Conservation (phyloP, 2,113 vertebrate genomes). For the Leucoraja erinaceus region DNA sequence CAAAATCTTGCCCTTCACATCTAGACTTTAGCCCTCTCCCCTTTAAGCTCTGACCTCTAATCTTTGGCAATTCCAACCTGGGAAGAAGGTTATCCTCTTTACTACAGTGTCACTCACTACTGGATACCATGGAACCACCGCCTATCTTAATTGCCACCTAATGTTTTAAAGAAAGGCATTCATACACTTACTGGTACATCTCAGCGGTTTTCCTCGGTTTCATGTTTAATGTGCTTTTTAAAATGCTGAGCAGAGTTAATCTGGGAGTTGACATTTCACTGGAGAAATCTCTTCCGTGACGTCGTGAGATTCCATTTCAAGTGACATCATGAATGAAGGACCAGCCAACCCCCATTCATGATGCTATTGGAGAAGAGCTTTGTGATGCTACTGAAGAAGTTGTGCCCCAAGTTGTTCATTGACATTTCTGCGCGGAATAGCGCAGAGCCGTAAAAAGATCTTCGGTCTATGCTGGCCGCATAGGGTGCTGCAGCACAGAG, state of each 20-base stretch:
- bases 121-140: not conserved
- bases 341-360: not conserved
- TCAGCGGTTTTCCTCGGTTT: not conserved
- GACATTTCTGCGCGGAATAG: not conserved
- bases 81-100: too few species aligned
- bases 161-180: not conserved
- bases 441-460: not conserved
- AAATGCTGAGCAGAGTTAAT: not conserved
- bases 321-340: constrained; percentile 7
- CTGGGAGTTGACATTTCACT: constrained; percentile 8
- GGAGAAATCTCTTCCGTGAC: not conserved
- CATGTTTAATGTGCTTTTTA: not conserved
- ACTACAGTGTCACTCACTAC: too few species aligned
- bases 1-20: too few species aligned
- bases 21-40: too few species aligned
- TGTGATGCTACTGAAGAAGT: not conserved
- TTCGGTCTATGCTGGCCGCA: not conserved
- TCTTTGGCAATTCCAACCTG: too few species aligned
- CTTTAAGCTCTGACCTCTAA: too few species aligned
- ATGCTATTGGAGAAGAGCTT: not conserved
- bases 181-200: not conserved
- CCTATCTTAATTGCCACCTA: not conserved
- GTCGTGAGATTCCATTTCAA: not conserved
- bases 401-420: not conserved
- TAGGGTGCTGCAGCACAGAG: not conserved